Percentiles rank a stretch among this genome's conserved stretches.
Conservation (phyloP, 2,797 vertebrate species). For the Malacoctenus gilli region DNA sequence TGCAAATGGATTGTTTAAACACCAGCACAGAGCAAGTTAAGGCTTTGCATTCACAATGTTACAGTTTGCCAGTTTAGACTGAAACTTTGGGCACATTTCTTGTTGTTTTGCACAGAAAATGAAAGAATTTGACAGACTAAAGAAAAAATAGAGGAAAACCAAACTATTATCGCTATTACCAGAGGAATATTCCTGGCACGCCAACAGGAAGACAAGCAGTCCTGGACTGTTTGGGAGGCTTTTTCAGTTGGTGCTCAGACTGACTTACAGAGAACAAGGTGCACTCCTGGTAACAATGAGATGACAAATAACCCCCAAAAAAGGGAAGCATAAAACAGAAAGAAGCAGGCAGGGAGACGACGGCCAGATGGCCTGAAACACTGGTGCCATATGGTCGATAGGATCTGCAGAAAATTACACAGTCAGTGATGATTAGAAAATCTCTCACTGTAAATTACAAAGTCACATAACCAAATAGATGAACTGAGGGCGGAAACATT, state of each 20-base stretch:
- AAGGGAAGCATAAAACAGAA: constrained; percentile 1
- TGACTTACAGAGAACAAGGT: constrained; percentile 1
- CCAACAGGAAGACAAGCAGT: constrained; percentile 3
- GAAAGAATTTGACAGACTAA: too few species aligned
- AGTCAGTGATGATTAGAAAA: constrained; percentile 1
- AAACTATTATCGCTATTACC: constrained; percentile 20
- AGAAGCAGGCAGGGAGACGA: constrained; percentile 14
- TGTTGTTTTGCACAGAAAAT: too few species aligned
- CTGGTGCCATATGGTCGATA: constrained; percentile 8
- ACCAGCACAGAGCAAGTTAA: too few species aligned
- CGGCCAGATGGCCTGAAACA: constrained; percentile 15
- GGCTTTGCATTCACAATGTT: too few species aligned
- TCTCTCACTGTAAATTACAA: neutral
- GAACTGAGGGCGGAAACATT: neutral
- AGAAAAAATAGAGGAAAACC: too few species aligned
- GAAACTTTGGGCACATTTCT: too few species aligned
- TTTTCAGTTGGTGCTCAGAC: constrained; percentile 1
- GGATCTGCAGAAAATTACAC: constrained; percentile 4
- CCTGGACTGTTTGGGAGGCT: neutral
- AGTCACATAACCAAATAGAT: neutral
- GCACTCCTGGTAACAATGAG: neutral
- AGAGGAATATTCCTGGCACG: neutral
- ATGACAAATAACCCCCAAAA: constrained; percentile 9
- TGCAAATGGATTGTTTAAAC: too few species aligned
- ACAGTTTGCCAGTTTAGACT: too few species aligned